Base-by-base conservation (phyloP, 2,888 invertebrate species). In the Mythimna ferrago region DNA sequence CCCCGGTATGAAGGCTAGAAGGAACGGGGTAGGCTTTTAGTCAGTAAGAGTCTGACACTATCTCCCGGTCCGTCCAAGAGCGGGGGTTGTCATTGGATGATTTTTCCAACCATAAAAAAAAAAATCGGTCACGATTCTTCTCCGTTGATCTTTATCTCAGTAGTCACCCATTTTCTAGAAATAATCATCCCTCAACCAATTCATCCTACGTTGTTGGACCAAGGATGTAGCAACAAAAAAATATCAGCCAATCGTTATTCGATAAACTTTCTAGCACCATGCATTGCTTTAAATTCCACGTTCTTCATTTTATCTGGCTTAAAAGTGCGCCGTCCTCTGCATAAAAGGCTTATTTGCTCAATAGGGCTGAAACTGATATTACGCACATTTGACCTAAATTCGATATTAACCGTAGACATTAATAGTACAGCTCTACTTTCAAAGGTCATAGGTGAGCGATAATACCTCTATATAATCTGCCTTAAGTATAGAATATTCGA, bases 301-400 rank as follows among this genome's bases (percentile, higher is more conserved):
- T 26, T 6, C 9, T 48, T 10, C 26, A 48, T 26, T 48, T 57
- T 48, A 35, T 69, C 11, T 1, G 26, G 5, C 11, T 16, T 11
- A 6, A 21, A 57, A 48, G 19, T 10, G 14, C n/a, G 5, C n/a
- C 38, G 38, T 38, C n/a, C 38, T 38, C n/a, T 38, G 14, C 32
- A 10, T 54, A 38, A 61, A 61, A 35, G 5, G 38, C 53, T 76
- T 11, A 21, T 67, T 60, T 67, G 63, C 58, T 44, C 38, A 64
- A 48, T 32, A 60, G 26, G 41, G 58, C 38, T 60, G 71, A 71
- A 78, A 76, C 9, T 58, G 64, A 71, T 78, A 78, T 63, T 71
- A 64, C 78, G 63, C 71, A 70, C 48, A 71, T 76, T 76, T 78
- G 76, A 76, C 78, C 78, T 78, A 71, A 76, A 54, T 77, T 78